Conservation (phyloP, 2,888 invertebrate species). For the Resseliella maxima region DNA sequence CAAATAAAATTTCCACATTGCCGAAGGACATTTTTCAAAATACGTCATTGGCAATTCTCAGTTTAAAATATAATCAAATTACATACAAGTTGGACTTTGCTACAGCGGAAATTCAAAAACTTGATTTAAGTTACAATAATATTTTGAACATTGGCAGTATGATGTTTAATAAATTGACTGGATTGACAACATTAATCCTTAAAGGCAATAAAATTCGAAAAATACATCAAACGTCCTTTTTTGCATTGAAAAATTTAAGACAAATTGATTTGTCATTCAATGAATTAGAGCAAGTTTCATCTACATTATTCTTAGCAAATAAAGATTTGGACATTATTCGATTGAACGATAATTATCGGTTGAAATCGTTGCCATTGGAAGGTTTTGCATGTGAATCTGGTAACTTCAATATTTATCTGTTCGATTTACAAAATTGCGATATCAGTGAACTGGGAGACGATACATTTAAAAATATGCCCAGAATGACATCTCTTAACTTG, state of each 20-base stretch:
- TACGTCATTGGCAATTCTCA: conserved; percentile 76
- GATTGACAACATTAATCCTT: conserved; percentile 75
- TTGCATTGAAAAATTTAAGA: conserved; percentile 74
- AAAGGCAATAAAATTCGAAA: conserved; percentile 77
- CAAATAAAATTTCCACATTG: conserved; percentile 75
- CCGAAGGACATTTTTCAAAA: conserved; percentile 72
- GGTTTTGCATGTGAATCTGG: conserved; percentile 75
- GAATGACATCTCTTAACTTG: conserved; percentile 75
- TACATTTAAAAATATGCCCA: conserved; percentile 79
- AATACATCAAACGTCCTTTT: conserved; percentile 78
- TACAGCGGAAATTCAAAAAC: conserved; percentile 73
- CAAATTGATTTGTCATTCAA: conserved; percentile 81
- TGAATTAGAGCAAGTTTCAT: conserved; percentile 74
- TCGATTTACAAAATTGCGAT: conserved; percentile 81
- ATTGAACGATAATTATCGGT: conserved; percentile 76
- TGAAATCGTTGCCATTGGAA: conserved; percentile 75
- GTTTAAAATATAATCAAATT: conserved; percentile 77
- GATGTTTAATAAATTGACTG: conserved; percentile 74
- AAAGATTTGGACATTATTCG: conserved; percentile 76
- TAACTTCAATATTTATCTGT: conserved; percentile 74
- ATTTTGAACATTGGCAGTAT: conserved; percentile 74
- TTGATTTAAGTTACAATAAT: conserved; percentile 77
- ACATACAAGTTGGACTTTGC: conserved; percentile 73
- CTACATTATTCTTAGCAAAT: conserved; percentile 77
- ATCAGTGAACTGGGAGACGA: conserved; percentile 73